Conservation (phyloP, 2,888 invertebrate species). For the Drosophila algonquin region DNA sequence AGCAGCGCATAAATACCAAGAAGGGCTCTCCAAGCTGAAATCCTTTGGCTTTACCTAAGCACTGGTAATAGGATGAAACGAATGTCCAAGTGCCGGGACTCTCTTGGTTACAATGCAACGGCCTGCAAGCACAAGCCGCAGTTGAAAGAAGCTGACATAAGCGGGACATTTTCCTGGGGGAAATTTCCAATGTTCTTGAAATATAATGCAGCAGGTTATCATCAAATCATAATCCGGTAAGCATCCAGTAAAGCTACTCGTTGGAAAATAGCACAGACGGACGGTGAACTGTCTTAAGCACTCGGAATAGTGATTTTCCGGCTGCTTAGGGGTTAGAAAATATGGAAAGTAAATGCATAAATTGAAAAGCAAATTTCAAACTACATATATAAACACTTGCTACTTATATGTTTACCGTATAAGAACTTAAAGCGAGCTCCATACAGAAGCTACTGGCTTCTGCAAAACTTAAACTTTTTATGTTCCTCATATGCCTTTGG, state of each 20-base stretch:
- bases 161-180: neutral
- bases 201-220: neutral
- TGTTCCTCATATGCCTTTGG: no score
- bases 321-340: no score
- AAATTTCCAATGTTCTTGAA: neutral
- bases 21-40: constrained; percentile 38
- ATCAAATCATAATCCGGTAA: neutral
- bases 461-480: no score
- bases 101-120: constrained; percentile 16
- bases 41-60: constrained; percentile 60
- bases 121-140: constrained; percentile 12
- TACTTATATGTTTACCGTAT: no score
- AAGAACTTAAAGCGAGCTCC: no score
- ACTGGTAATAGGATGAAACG: constrained; percentile 33
- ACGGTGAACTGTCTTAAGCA: no score
- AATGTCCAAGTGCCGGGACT: constrained; percentile 2
- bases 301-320: no score
- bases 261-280: neutral
- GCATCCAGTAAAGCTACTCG: no score
- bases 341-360: no score
- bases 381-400: no score
- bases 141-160: constrained; percentile 3
- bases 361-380: no score
- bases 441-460: no score
- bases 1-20: constrained; percentile 28